Percentiles rank a stretch among this genome's conserved stretches.
Evolutionary conservation across 2,888 invertebrate species (phyloP).

Genomic region (Metacarcinus magister): DNA sequence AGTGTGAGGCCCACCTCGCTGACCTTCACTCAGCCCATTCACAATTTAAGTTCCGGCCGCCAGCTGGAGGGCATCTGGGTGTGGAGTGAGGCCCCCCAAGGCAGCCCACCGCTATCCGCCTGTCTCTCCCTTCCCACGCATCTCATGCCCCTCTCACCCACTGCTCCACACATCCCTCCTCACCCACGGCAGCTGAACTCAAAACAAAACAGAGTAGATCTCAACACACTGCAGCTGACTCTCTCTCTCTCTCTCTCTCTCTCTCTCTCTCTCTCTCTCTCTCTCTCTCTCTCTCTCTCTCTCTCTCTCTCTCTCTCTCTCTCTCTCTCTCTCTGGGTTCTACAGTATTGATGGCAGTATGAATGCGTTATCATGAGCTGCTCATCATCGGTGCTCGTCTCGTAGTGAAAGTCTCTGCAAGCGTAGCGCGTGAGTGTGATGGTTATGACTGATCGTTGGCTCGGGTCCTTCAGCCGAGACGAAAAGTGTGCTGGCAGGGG

Average conservation of each 20-base stretch:
- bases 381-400: not conserved
- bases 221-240: not conserved
- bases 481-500: not conserved
- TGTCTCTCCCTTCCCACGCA: not conserved
- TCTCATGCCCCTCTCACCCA: not conserved
- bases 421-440: not conserved
- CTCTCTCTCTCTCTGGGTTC: not conserved
- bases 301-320: no score
- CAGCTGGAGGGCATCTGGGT: slow-evolving; percentile 39
- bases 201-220: not conserved
- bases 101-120: not conserved
- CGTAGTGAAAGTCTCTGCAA: not conserved
- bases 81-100: not conserved
- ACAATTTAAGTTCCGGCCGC: slow-evolving; percentile 41
- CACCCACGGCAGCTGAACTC: not conserved
- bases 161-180: not conserved
- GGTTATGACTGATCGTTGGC: not conserved
- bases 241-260: not conserved
- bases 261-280: no score
- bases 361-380: not conserved
- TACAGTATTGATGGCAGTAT: not conserved
- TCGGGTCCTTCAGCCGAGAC: not conserved
- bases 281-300: no score
- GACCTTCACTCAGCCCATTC: slow-evolving; percentile 33
- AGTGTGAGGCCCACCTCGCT: not conserved